phyloP scores from a whole-genome alignment of 2,888 invertebrate species.

The Pharmacophagus antenor region DNA sequence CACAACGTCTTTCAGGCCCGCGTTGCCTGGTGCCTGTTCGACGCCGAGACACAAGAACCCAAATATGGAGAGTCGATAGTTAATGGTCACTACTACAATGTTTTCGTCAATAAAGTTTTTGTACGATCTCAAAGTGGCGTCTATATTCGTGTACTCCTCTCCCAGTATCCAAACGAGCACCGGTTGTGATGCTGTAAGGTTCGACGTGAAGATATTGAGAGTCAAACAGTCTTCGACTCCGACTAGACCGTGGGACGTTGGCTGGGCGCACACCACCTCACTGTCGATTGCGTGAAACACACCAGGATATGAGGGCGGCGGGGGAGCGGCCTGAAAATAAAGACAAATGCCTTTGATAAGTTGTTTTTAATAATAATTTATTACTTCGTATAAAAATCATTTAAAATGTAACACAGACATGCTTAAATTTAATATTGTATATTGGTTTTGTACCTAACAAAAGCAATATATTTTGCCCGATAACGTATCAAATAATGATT shows the following conservation, averaged over 20 bases:
- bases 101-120: constrained; percentile 83
- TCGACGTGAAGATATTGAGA: constrained; percentile 57
- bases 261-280: constrained; percentile 59
- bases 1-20: constrained; percentile 91
- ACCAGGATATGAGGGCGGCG: constrained; percentile 43
- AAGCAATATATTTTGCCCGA: no score
- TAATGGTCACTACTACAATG: constrained; percentile 83
- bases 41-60: constrained; percentile 84
- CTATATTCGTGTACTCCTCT: constrained; percentile 53
- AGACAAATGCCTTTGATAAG: neutral
- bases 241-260: constrained; percentile 52
- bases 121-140: constrained; percentile 53
- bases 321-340: constrained; percentile 47
- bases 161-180: constrained; percentile 67
- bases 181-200: constrained; percentile 52
- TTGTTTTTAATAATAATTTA: neutral
- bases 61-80: constrained; percentile 87
- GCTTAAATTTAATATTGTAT: no score
- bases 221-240: constrained; percentile 67
- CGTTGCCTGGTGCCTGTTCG: constrained; percentile 87
- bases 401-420: neutral
- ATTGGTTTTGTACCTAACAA: no score
- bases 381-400: neutral
- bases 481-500: no score
- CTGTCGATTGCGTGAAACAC: constrained; percentile 48